Evolutionary conservation across 2,113 vertebrate species (phyloP).

Genomic region (Varanus salvator): DNA sequence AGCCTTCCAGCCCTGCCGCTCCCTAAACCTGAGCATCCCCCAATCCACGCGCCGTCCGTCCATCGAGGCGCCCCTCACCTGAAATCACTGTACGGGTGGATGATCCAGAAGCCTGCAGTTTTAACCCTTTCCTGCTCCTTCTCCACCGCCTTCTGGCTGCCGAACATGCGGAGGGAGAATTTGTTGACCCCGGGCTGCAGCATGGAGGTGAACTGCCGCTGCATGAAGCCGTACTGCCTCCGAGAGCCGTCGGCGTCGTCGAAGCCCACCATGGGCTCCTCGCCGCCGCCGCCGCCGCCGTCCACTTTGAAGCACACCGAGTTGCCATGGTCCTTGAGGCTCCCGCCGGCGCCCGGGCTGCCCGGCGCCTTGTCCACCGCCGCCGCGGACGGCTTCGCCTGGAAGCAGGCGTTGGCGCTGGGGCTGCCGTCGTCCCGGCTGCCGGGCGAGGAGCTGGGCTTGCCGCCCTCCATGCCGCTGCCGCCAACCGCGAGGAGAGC

Average conservation of each 20-base stretch:
- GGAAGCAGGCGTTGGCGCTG: constrained; percentile 70
- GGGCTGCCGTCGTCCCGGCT: constrained; percentile 85
- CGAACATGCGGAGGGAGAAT: constrained; percentile 99
- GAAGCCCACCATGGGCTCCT: constrained; percentile 85
- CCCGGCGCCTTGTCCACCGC: constrained; percentile 70
- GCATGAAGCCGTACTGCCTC: constrained; percentile 92
- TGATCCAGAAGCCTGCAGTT: constrained; percentile 99
- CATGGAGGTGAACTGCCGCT: constrained; percentile 96
- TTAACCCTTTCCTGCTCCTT: constrained; percentile 98
- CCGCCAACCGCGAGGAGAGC: constrained; percentile 20
- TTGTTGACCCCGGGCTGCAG: constrained; percentile 99
- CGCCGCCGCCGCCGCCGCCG: constrained; percentile 68
- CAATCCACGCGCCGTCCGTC: too few species aligned
- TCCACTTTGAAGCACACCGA: constrained; percentile 94
- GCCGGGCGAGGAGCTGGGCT: constrained; percentile 89
- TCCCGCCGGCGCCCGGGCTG: constrained; percentile 71
- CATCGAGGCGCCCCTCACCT: constrained; percentile 84
- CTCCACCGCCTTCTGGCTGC: constrained; percentile 98
- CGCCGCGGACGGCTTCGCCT: constrained; percentile 47
- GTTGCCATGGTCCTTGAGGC: constrained; percentile 92
- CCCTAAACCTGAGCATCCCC: neutral
- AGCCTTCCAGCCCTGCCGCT: neutral
- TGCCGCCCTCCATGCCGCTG: constrained; percentile 86
- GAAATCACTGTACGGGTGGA: constrained; percentile 99
- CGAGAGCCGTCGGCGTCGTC: constrained; percentile 88